phyloP scores from a whole-genome alignment of 1,140 invertebrate species.

The Maconellicoccus hirsutus region DNA sequence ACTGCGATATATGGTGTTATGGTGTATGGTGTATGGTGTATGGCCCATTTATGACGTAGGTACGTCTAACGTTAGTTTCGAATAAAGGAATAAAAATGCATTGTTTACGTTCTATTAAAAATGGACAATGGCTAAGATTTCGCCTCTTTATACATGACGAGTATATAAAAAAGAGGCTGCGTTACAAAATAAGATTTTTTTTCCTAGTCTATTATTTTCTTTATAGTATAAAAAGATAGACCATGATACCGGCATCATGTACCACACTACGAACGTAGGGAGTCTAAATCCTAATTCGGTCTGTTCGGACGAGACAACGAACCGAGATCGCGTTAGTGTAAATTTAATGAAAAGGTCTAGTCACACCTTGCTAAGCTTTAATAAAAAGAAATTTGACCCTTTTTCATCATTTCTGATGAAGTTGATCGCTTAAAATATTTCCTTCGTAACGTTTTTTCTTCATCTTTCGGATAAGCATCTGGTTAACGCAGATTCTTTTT shows the following conservation, averaged over 20 bases:
- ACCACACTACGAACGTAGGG: background rate
- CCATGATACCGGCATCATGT: background rate
- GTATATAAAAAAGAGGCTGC: background rate
- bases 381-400: slow-evolving; percentile 9
- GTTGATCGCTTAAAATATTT: background rate
- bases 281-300: slow-evolving; percentile 3
- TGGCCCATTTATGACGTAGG: too few relatives aligned
- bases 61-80: background rate
- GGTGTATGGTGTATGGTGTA: too few relatives aligned
- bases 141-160: slow-evolving; percentile 3
- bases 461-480: background rate
- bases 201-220: background rate
- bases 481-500: background rate
- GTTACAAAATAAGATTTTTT: background rate
- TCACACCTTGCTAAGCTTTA: slow-evolving; percentile 8
- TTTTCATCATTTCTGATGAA: background rate
- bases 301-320: background rate
- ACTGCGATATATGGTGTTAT: too few relatives aligned
- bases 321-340: background rate
- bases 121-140: slow-evolving; percentile 8
- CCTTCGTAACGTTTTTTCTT: background rate
- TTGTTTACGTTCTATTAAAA: slow-evolving; percentile 9
- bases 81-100: slow-evolving; percentile 1
- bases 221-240: background rate
- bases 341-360: slow-evolving; percentile 9